phyloP scores from a whole-genome alignment of 2,113 vertebrate species.

The Nyctereutes procyonoides region DNA sequence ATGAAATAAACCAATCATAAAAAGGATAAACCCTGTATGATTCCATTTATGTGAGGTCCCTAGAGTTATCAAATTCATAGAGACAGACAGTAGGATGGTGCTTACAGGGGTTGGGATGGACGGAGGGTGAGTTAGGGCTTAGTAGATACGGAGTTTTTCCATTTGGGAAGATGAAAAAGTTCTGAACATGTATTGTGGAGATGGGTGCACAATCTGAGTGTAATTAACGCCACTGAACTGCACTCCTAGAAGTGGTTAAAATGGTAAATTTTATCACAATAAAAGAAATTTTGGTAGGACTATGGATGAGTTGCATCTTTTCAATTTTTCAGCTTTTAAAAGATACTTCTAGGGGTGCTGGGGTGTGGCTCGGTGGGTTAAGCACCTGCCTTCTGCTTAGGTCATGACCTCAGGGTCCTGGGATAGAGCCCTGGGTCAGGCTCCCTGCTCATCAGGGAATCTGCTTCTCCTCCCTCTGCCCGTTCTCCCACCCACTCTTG shows the following conservation, averaged over 20 bases:
- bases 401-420: background rate
- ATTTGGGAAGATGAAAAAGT: background rate
- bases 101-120: background rate
- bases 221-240: background rate
- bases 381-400: background rate
- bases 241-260: background rate
- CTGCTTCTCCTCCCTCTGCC: background rate
- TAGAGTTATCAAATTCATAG: background rate
- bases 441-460: background rate
- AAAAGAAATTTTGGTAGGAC: background rate
- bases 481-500: background rate
- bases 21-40: background rate
- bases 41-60: background rate
- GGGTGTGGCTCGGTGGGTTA: background rate
- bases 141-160: background rate
- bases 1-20: background rate
- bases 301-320: background rate
- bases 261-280: background rate
- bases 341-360: background rate
- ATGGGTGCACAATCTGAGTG: background rate
- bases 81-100: background rate
- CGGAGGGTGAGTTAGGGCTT: background rate
- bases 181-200: background rate
- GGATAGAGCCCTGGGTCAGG: background rate
- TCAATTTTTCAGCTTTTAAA: background rate